Percentiles rank a stretch among this genome's conserved stretches.
phyloP scores from a whole-genome alignment of 2,888 invertebrate genomes.

The Oscheius myriophilus region DNA sequence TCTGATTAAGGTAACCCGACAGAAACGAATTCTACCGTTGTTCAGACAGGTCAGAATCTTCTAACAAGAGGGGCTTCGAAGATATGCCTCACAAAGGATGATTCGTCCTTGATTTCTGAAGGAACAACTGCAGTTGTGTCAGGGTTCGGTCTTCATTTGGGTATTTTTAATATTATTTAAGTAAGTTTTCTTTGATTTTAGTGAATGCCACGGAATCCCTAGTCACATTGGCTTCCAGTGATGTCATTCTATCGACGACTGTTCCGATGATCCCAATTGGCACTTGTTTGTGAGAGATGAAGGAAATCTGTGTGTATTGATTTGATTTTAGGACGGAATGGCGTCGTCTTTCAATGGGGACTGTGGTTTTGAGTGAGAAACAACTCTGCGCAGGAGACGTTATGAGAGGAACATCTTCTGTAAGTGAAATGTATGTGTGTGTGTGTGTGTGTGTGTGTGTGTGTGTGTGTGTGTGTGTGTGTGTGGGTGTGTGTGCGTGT shows the following conservation, averaged over 20 bases:
- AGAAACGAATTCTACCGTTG: background rate
- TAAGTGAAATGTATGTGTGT: conserved; percentile 19
- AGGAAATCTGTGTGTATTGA: too few relatives aligned
- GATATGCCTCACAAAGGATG: conserved; percentile 42
- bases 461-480: background rate
- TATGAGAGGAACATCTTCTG: conserved; percentile 55
- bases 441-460: background rate
- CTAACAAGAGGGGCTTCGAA: conserved; percentile 15
- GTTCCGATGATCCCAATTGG: conserved; percentile 13
- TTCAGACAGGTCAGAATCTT: background rate
- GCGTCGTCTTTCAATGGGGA: conserved; percentile 36
- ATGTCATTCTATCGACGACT: conserved; percentile 8
- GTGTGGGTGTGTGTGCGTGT: background rate
- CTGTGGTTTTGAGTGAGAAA: conserved; percentile 28
- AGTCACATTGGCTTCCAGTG: conserved; percentile 5
- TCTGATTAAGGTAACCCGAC: conserved; percentile 40
- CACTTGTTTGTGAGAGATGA: conserved; percentile 4
- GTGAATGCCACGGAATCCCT: background rate
- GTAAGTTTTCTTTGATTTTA: background rate
- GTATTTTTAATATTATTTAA: conserved; percentile 17
- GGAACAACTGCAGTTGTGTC: conserved; percentile 38
- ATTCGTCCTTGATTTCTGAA: conserved; percentile 32
- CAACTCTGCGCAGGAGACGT: conserved; percentile 52
- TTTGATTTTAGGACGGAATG: conserved; percentile 29
- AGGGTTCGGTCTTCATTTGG: conserved; percentile 47